Evolutionary conservation across 2,113 vertebrate species (phyloP), one percentile per base, ranked within the genome.

Genomic region (Solea solea): DNA sequence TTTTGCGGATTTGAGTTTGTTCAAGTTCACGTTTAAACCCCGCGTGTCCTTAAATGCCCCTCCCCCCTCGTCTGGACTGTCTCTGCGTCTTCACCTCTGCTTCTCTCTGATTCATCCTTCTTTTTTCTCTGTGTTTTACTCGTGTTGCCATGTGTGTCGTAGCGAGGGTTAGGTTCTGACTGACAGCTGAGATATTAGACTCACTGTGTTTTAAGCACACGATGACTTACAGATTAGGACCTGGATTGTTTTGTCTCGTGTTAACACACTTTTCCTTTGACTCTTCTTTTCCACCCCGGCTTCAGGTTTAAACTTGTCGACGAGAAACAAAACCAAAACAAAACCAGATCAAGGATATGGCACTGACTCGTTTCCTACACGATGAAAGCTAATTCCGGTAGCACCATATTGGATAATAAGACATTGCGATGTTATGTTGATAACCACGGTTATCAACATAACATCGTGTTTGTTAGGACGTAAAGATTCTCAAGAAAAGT

Each of bases 21-120:
- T 27, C 15, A 58, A 62, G 73, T 74, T 58, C 28, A 59, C 74
- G 55, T 66, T 64, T 25, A 34, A 34, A 25, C 71, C 69, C 15
- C 7, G 50, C 57, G 13, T 60, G 53, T 75, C 64, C 55, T 63
- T 65, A 46, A 58, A 56, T 46, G 45, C 44, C 13, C 59, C 25
- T 69, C 21, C 21, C 21, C 21, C 21, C 21, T 21, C 41, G 0
- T 28, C 52, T 34, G 7, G 7, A 62, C 16, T 41, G 28, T 39
- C 45, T 60, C 11, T 21, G 51, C 39, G 1, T 39, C 51, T 10
- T 64, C 2, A 53, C 16, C 27, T 61, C 45, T 14, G 52, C 51
- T 40, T 34, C 28, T 15, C 27, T 61, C 45, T 14, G 52, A 46
- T 40, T 34, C 28, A 8, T 8, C 34, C 3, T 34, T 5, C 28